Evolutionary conservation across 2,888 invertebrate species (phyloP).

Genomic region (Latrodectus elegans): DNA sequence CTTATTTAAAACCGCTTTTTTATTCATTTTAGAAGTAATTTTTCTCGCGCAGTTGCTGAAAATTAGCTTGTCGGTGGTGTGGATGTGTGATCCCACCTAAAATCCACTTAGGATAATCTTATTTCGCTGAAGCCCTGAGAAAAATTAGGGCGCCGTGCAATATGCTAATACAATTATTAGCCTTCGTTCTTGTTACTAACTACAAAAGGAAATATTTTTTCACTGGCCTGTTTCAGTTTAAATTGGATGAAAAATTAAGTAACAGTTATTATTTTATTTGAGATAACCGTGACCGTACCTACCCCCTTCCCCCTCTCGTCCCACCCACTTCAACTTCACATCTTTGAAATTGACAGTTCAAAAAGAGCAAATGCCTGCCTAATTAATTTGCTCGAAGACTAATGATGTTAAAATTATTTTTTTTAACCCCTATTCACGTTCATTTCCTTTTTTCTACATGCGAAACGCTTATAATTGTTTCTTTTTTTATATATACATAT

Average conservation of each 20-base stretch:
- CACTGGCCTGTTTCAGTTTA: constrained; percentile 27
- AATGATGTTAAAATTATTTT: constrained; percentile 42
- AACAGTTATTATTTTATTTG: constrained; percentile 61
- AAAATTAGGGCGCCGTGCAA: background rate
- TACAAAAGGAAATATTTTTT: constrained; percentile 12
- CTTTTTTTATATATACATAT: background rate
- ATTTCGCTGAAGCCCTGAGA: constrained; percentile 5
- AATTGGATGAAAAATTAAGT: constrained; percentile 66
- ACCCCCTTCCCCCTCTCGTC: background rate
- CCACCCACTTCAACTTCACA: constrained; percentile 6
- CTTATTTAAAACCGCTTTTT: too few relatives aligned
- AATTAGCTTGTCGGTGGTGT: too few relatives aligned
- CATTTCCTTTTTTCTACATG: background rate
- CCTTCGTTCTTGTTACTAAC: constrained; percentile 14
- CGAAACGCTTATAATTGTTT: background rate
- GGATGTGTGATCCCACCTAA: background rate
- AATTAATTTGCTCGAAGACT: constrained; percentile 59
- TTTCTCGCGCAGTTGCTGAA: too few relatives aligned
- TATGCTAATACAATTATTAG: constrained; percentile 7
- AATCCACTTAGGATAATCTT: constrained; percentile 20
- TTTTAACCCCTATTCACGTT: background rate
- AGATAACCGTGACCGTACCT: background rate
- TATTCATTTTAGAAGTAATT: too few relatives aligned
- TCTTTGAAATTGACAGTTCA: constrained; percentile 61
- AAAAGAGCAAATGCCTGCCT: constrained; percentile 41